Conservation (phyloP, 2,888 invertebrate species). For the Caenorhabditis panamensis region DNA sequence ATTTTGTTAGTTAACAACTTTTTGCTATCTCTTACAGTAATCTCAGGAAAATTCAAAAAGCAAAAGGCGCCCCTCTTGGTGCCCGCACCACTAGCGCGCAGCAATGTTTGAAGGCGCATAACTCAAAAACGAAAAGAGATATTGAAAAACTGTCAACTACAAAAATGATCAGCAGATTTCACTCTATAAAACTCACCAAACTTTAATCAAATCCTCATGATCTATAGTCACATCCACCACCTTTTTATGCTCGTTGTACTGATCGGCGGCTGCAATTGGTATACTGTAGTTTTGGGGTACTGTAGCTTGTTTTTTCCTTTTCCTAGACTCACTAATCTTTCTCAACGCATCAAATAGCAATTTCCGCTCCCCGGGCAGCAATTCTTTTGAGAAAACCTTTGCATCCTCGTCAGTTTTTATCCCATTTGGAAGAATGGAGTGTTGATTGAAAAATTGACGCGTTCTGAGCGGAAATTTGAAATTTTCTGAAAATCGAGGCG, state of each 20-base stretch:
- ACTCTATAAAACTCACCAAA: slow-evolving; percentile 24
- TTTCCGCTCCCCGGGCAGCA: slow-evolving; percentile 56
- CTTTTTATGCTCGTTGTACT: slow-evolving; percentile 62
- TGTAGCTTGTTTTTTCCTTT: background rate
- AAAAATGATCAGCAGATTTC: background rate
- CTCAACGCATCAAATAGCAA: slow-evolving; percentile 52
- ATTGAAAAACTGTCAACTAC: background rate
- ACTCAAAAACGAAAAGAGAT: background rate
- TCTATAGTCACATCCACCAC: slow-evolving; percentile 42
- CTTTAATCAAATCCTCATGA: slow-evolving; percentile 53
- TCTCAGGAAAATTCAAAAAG: background rate
- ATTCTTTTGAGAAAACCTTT: slow-evolving; percentile 31
- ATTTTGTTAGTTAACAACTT: too few species aligned
- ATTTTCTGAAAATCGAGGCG: background rate
- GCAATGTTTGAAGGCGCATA: too few species aligned
- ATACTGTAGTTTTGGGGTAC: background rate
- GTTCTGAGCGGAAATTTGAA: background rate
- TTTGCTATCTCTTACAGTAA: background rate
- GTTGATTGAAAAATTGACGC: slow-evolving; percentile 44
- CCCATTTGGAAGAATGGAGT: slow-evolving; percentile 25
- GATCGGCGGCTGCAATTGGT: slow-evolving; percentile 52
- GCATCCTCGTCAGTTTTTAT: slow-evolving; percentile 52
- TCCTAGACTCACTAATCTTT: slow-evolving; percentile 51
- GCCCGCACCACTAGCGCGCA: too few species aligned
- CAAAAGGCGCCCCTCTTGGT: too few species aligned